Evolutionary conservation across 2,113 vertebrate species (phyloP).

Genomic region (Anas platyrhynchos): DNA sequence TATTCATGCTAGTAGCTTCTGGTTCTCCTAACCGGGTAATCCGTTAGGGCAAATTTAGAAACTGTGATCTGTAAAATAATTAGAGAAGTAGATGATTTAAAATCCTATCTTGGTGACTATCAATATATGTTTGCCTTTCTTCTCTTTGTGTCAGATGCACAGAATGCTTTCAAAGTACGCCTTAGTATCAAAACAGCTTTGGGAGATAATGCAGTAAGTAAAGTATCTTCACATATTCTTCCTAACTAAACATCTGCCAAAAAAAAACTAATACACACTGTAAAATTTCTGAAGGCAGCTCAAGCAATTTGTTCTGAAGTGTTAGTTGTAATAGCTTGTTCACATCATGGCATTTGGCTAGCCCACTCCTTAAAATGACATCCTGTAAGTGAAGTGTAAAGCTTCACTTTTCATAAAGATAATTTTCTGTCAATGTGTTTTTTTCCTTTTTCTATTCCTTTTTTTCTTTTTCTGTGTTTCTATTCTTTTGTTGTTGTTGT

Average conservation of each 20-base stretch:
- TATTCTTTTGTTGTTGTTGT: no score
- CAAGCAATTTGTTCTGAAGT: background rate
- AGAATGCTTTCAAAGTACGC: conserved; percentile 88
- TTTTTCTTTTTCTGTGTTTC: no score
- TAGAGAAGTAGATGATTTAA: background rate
- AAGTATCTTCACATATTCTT: conserved; percentile 9
- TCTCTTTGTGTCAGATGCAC: conserved; percentile 76
- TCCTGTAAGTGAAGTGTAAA: background rate
- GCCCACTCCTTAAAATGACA: background rate
- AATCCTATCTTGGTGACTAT: background rate
- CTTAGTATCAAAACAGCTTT: conserved; percentile 90
- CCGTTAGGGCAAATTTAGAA: background rate
- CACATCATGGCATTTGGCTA: background rate
- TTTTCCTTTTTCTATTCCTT: background rate
- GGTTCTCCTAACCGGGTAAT: background rate
- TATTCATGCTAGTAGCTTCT: background rate
- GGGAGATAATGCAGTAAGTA: conserved; percentile 89
- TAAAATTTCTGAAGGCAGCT: background rate
- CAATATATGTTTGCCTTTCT: conserved; percentile 14
- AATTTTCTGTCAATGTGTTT: background rate
- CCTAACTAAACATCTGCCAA: background rate
- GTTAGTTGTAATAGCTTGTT: conserved; percentile 10
- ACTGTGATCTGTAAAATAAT: background rate
- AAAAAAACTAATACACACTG: background rate
- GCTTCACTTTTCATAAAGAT: background rate